Base-by-base conservation (phyloP, 2,888 invertebrate species). In the Agonopterix alstromeriana region DNA sequence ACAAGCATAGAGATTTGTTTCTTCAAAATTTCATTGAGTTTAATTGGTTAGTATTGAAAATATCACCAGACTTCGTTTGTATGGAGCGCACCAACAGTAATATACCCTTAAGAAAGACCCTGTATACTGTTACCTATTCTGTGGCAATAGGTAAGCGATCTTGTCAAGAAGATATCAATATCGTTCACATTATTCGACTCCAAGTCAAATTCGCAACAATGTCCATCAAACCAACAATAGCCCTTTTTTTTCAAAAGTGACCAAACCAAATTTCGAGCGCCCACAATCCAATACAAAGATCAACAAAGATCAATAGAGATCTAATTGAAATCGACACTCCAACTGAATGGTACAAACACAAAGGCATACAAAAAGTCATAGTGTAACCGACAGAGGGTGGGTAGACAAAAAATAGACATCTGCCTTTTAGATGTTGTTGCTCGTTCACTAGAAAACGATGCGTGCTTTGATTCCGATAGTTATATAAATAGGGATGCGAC, bases 321-420 rank as follows among this genome's bases (percentile, higher is more conserved):
- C 59, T 80, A 80, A 81, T 81, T 79, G 79, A 75, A 79, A 74
- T 72, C 72, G 70, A 78, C 73, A 77, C 78, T 66, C 52, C 36
- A 55, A 60, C 57, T 65, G 57, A 63, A 68, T 64, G 57, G 61
- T 41, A 10, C 5, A n/a, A 12, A 35, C 55, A 52, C 50, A 47
- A 49, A 43, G 47, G 51, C 52, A 48, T 48, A 53, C 58, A 65
- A 63, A 63, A 64, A 62, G 52, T 49, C 48, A 40, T 17, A 44
- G 48, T 49, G 52, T 52, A 52, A 51, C 45, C 46, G 52, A 52
- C 54, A 56, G 56, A 52, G 50, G 47, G 46, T 40, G 49, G 47
- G 47, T 27, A 27, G 27, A 5, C 36, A 56, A 63, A 76, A 77
- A 75, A 65, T 60, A 55, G 53, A 73, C 79, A 81, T 79, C 80